A percentile compares a stretch with the other conserved stretches of the same genome.
Evolutionary conservation across 2,888 invertebrate genomes (phyloP).

Genomic region (Copidosoma aretas): DNA sequence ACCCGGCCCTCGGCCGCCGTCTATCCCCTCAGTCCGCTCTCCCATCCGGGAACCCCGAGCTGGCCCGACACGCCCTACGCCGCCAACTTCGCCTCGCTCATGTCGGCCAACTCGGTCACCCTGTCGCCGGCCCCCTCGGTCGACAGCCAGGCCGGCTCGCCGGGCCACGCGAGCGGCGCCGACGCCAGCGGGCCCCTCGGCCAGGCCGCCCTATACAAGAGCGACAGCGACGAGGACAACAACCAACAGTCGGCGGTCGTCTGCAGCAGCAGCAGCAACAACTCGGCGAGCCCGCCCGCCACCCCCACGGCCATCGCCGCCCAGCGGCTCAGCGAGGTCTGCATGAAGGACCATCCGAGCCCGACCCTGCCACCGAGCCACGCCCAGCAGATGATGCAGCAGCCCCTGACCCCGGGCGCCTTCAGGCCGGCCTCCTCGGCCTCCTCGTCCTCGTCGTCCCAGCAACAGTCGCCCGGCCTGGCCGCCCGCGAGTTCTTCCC

Average conservation of each 20-base stretch:
- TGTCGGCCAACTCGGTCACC: conserved; percentile 85
- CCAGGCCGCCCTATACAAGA: conserved; percentile 54
- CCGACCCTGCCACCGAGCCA: conserved; percentile 53
- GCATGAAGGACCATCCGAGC: conserved; percentile 59
- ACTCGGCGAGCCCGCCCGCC: conserved; percentile 65
- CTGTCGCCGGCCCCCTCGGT: conserved; percentile 89
- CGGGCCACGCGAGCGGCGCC: conserved; percentile 77
- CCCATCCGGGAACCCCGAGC: conserved; percentile 81
- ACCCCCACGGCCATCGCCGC: conserved; percentile 65
- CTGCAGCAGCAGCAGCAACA: conserved; percentile 59
- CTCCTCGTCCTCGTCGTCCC: conserved; percentile 25
- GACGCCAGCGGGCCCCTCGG: conserved; percentile 69
- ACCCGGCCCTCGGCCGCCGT: conserved; percentile 73
- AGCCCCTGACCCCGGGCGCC: conserved; percentile 59
- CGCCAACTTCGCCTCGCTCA: conserved; percentile 74
- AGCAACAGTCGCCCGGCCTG: conserved; percentile 74
- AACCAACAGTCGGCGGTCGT: conserved; percentile 49
- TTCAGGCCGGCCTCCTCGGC: conserved; percentile 59
- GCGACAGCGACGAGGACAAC: conserved; percentile 82
- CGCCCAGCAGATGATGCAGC: conserved; percentile 53
- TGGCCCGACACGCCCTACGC: conserved; percentile 69
- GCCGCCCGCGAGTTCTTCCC: conserved; percentile 82
- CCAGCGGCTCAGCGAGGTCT: conserved; percentile 59
- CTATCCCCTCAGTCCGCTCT: conserved; percentile 81
- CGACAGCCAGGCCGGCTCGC: conserved; percentile 86